Conservation (phyloP, 2,113 vertebrate genomes). For the Hydrochoerus hydrochaeris region DNA sequence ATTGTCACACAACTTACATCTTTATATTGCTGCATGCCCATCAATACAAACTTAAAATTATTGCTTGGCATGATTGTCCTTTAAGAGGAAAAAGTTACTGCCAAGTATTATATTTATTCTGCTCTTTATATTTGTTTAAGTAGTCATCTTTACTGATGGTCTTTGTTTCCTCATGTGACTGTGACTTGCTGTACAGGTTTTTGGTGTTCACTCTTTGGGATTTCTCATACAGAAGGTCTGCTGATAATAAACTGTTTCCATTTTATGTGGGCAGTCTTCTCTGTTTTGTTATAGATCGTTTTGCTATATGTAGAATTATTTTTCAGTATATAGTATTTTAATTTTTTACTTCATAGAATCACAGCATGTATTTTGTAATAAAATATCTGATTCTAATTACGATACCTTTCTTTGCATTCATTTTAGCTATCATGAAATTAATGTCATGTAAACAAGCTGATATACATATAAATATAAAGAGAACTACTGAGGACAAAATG, state of each 20-base stretch:
- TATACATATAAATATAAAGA: neutral
- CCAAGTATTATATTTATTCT: neutral
- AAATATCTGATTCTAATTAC: neutral
- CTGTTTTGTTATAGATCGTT: neutral
- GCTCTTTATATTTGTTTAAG: neutral
- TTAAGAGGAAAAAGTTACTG: neutral
- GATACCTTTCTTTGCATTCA: neutral
- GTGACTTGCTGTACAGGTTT: neutral
- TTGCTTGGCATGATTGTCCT: neutral
- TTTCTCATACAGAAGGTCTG: neutral
- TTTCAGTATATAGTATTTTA: constrained; percentile 14
- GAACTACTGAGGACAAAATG: neutral
- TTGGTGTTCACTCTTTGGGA: neutral
- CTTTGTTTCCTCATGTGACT: neutral
- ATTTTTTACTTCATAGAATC: neutral
- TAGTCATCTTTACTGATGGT: neutral
- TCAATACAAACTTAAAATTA: neutral
- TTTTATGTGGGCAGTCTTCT: neutral
- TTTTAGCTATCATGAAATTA: constrained; percentile 29
- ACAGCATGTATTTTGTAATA: neutral
- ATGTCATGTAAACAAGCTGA: neutral
- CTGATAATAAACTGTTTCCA: neutral
- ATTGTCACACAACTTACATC: neutral
- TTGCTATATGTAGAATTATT: neutral
- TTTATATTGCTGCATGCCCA: neutral